A percentile compares a stretch with the other conserved stretches of the same genome.
Evolutionary conservation across 35 echinoderm and acorn worm genomes (phyloP).

Genomic region (Diadema setosum): DNA sequence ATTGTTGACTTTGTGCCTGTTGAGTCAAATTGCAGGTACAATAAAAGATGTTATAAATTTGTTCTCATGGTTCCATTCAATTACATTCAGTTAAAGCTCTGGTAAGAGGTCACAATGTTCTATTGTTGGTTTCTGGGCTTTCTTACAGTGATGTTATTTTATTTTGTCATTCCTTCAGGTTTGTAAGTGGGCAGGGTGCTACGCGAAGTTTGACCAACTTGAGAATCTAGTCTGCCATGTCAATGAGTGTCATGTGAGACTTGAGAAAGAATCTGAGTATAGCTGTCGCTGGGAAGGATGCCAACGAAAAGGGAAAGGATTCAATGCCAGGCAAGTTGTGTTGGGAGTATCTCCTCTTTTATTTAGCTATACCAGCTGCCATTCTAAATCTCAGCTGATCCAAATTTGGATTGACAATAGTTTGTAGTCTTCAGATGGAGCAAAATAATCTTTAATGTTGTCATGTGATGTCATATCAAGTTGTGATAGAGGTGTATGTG

Average conservation of each 20-base stretch:
- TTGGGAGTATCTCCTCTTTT: too few relatives aligned
- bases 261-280: constrained; percentile 84
- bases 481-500: background rate
- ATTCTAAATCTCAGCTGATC: too few relatives aligned
- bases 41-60: background rate
- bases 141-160: background rate
- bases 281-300: constrained; percentile 93
- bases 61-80: background rate
- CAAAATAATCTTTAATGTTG: background rate
- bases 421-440: background rate
- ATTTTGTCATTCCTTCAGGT: background rate
- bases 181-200: constrained; percentile 90
- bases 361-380: too few relatives aligned
- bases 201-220: constrained; percentile 56
- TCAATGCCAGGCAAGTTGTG: constrained; percentile 84
- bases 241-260: constrained; percentile 82
- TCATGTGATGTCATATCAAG: background rate
- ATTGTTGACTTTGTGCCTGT: background rate
- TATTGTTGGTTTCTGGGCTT: background rate
- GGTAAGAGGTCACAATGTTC: background rate
- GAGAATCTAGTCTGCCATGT: constrained; percentile 93
- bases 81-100: background rate
- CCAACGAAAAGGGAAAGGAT: constrained; percentile 84
- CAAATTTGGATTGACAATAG: background rate
- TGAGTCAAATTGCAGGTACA: background rate